Conservation (phyloP, 2,888 invertebrate genomes). For the Amaurobius ferox region DNA sequence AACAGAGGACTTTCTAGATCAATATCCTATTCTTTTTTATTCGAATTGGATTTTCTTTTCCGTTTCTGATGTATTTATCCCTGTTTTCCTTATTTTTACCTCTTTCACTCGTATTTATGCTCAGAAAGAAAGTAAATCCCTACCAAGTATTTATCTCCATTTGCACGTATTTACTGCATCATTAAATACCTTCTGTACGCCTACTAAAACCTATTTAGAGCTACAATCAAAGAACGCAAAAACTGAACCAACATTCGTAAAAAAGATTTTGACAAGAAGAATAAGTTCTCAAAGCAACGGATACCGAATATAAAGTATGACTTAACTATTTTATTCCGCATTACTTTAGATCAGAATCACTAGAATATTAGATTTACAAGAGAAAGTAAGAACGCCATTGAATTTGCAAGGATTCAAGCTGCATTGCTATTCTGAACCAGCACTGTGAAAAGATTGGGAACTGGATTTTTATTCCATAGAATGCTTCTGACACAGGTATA, state of each 20-base stretch:
- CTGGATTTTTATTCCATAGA: too few species aligned
- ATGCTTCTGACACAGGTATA: too few species aligned
- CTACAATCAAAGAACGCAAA: slow-evolving; percentile 19
- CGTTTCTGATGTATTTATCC: background rate
- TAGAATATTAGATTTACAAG: background rate
- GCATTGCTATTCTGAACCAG: background rate
- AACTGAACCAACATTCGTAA: slow-evolving; percentile 1
- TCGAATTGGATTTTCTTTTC: background rate
- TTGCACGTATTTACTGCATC: slow-evolving; percentile 60
- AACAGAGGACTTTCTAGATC: background rate
- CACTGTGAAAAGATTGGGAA: too few species aligned
- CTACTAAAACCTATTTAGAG: slow-evolving; percentile 58
- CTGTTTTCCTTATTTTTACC: background rate
- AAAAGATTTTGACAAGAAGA: background rate
- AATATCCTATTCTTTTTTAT: slow-evolving; percentile 18
- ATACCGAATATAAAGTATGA: background rate
- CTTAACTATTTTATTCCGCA: background rate
- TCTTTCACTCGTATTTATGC: background rate
- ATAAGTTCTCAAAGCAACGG: background rate
- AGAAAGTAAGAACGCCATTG: background rate
- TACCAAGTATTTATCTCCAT: slow-evolving; percentile 32
- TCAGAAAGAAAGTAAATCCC: slow-evolving; percentile 17
- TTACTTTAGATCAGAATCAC: background rate
- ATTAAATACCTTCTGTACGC: slow-evolving; percentile 38
- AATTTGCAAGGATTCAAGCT: background rate